Conservation (phyloP, 1,140 invertebrate species). For the Elysia chlorotica region DNA sequence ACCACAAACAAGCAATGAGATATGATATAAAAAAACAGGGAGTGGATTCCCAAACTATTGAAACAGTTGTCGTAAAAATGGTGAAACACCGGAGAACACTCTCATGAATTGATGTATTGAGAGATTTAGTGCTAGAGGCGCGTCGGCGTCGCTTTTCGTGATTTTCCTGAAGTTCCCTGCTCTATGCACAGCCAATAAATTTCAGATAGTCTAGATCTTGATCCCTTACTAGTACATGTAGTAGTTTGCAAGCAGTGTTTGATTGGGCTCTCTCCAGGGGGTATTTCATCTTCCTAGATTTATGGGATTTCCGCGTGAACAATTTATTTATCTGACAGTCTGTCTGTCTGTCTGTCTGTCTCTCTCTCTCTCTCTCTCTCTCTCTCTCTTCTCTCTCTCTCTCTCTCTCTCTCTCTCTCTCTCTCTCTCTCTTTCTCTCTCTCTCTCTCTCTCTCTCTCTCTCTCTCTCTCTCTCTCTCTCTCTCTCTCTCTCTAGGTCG, state of each 20-base stretch:
- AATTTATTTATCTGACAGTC: neutral
- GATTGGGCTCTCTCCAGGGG: neutral
- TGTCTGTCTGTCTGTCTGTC: neutral
- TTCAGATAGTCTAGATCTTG: neutral
- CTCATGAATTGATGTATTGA: too few relatives aligned
- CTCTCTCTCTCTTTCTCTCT: neutral
- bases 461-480: conserved; percentile 3
- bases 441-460: neutral
- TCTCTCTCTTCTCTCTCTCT: conserved; percentile 8
- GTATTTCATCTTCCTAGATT: neutral
- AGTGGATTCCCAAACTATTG: too few relatives aligned
- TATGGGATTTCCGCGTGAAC: too few relatives aligned
- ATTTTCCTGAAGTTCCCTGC: neutral
- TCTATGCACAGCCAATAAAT: neutral
- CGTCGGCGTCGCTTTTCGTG: too few relatives aligned
- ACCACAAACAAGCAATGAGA: too few relatives aligned
- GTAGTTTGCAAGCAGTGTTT: neutral
- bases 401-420: conserved; percentile 8
- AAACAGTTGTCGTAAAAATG: too few relatives aligned
- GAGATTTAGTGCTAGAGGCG: too few relatives aligned
- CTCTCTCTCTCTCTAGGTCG: neutral
- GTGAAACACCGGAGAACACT: too few relatives aligned
- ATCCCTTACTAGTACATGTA: neutral
- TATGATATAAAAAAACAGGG: too few relatives aligned
- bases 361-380: conserved; percentile 9